phyloP scores from a whole-genome alignment of 2,113 vertebrate genomes.

The Polyodon spathula region DNA sequence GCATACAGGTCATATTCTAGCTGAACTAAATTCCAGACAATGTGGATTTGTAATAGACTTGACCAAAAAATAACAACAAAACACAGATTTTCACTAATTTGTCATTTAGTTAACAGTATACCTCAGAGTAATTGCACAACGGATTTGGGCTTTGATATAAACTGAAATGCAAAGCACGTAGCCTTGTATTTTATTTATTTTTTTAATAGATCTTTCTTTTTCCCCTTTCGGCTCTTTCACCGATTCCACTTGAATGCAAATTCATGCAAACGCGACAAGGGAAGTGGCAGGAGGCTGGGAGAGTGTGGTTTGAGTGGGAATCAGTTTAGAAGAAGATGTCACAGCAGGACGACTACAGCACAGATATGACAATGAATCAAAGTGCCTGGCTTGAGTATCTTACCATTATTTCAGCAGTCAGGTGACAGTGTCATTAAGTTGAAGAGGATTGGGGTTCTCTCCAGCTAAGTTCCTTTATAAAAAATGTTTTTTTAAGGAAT shows the following conservation, averaged over 20 bases:
- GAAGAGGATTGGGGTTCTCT: neutral
- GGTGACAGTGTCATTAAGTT: neutral
- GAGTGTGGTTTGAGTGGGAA: neutral
- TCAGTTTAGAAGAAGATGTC: neutral
- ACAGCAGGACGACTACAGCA: neutral
- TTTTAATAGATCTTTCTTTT: neutral
- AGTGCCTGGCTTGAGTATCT: neutral
- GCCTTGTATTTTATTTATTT: neutral
- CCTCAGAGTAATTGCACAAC: too few relatives aligned
- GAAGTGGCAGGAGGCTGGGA: neutral
- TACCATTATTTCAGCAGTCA: neutral
- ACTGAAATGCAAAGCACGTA: neutral
- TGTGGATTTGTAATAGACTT: too few relatives aligned
- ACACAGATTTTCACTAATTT: too few relatives aligned
- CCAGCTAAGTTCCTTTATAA: neutral
- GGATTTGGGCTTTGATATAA: neutral
- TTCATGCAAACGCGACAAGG: constrained; percentile 5
- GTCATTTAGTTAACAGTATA: too few relatives aligned
- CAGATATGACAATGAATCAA: neutral
- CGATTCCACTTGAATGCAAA: constrained; percentile 4
- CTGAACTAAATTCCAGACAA: neutral
- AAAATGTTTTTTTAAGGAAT: too few relatives aligned
- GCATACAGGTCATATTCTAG: neutral
- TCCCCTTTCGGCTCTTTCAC: neutral
- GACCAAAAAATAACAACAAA: too few relatives aligned